These are phyloP conservation scores for Pseudomugil gertrudae DNA, from an alignment of 2,797 vertebrate species.

Conservation along the genomic window DNA sequence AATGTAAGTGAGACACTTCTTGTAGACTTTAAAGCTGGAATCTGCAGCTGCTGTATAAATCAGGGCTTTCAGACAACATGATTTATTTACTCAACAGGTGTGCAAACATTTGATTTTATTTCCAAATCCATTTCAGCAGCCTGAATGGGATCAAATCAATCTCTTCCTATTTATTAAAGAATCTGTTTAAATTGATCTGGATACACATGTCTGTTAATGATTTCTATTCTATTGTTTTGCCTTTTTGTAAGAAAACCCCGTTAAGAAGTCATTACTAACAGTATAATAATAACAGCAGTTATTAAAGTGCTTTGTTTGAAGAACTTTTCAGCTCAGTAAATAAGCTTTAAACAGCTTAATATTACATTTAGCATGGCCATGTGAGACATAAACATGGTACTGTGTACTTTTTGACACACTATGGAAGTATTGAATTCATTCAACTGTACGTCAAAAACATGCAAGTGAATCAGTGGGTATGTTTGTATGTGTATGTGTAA, in stretches of 20 bases:
- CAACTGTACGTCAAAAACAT: constrained; percentile 38
- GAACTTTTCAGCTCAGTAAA: neutral
- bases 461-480: neutral
- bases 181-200: neutral
- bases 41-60: neutral
- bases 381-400: constrained; percentile 42
- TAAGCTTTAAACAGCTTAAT: neutral
- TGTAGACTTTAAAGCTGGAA: neutral
- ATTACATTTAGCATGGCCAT: neutral
- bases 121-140: neutral
- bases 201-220: neutral
- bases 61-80: neutral
- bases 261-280: neutral
- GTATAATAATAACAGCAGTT: neutral
- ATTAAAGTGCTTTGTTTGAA: no score
- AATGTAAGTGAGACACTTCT: constrained; percentile 60
- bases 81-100: neutral
- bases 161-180: neutral
- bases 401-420: constrained; percentile 48
- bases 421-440: constrained; percentile 65
- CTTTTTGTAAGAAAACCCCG: neutral
- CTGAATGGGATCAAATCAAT: neutral
- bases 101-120: neutral
- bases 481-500: constrained; percentile 35
- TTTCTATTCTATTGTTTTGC: neutral